Evolutionary conservation across 2,113 vertebrate species (phyloP), one percentile per base, ranked within the genome.

Genomic region (Motacilla tschutschensis): DNA sequence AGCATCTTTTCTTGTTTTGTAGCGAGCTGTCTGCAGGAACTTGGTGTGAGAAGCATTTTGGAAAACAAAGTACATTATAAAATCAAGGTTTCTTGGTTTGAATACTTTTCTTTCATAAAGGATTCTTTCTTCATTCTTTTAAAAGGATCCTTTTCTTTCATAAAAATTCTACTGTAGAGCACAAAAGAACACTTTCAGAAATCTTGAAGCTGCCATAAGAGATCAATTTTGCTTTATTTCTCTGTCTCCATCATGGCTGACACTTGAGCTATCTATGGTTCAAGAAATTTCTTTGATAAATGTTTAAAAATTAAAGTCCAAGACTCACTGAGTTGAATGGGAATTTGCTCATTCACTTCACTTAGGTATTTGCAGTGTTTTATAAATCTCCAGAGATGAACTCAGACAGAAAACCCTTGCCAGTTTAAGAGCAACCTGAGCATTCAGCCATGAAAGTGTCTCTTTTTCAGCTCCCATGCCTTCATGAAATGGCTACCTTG

Each of bases 201-300:
- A 26, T 13, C 0, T 0, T 25, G 19, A 65, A 51, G 5, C 11
- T 51, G 12, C 15, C 0, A 0, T 65, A n/a, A 69, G 5, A 75
- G 7, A 44, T 88, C 13, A 17, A 6, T 63, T 62, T 48, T 6
- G 1, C 3, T 72, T 17, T 77, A 20, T 59, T 5, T 59, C 9
- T 60, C 25, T 63, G 8, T 17, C 18, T 87, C 15, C 8, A 21
- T 59, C 7, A 12, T 5, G 40, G 25, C 9, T 69, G 58, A 55
- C 20, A 55, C 4, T 59, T 28, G 12, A 62, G 46, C 14, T 53
- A 4, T 24, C 8, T 46, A 14, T 48, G 12, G 9, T 16, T 91
- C 7, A 36, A 36, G 14, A 54, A 12, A 2, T 46, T 59, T 83
- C 9, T 59, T 33, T 58, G 26, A 41, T 69, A 58, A 85, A 79